Evolutionary conservation across 2,888 invertebrate genomes (phyloP).

Genomic region (Zygothrica quintamaculata): DNA sequence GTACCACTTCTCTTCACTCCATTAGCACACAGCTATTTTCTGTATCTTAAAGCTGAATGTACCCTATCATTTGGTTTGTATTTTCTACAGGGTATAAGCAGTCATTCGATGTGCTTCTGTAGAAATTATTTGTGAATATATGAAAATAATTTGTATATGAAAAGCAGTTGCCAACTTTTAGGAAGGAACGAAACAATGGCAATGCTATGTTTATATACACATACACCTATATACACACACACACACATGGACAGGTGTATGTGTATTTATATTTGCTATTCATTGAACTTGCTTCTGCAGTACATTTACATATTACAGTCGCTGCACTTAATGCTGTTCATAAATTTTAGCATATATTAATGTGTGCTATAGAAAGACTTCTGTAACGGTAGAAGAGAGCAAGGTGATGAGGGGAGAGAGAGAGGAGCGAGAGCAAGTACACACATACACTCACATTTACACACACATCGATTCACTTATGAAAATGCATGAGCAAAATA

Average conservation of each 20-base stretch:
- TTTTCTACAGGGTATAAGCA: constrained; percentile 3
- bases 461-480: constrained; percentile 6
- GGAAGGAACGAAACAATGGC: background rate
- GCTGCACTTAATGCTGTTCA: constrained; percentile 45
- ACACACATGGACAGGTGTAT: constrained; percentile 13
- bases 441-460: constrained; percentile 1
- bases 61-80: too few relatives aligned
- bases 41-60: too few relatives aligned
- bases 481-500: constrained; percentile 46
- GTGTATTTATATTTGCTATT: constrained; percentile 54
- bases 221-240: constrained; percentile 4
- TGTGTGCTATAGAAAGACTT: constrained; percentile 18
- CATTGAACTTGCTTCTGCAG: constrained; percentile 63
- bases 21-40: background rate
- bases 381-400: constrained; percentile 12
- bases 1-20: background rate
- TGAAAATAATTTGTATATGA: constrained; percentile 31
- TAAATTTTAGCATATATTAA: constrained; percentile 45
- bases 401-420: background rate
- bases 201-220: constrained; percentile 1
- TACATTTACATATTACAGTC: constrained; percentile 41
- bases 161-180: constrained; percentile 12
- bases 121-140: constrained; percentile 23
- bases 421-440: constrained; percentile 60
- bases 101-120: constrained; percentile 15